Evolutionary conservation across 2,888 invertebrate species (phyloP), one percentile per base, ranked within the genome.

Genomic region (Serripes groenlandicus): DNA sequence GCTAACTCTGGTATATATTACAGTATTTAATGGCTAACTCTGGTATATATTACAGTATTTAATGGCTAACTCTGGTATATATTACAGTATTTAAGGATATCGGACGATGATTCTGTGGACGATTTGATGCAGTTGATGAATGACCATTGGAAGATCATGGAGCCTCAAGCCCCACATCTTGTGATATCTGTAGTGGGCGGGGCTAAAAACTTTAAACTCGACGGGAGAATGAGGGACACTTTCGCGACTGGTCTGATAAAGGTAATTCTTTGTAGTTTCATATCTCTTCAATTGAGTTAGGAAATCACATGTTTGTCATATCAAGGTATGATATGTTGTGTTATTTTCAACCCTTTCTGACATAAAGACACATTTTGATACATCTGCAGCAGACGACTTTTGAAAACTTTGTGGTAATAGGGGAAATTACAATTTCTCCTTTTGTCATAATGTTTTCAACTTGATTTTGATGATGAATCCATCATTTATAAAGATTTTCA

Each of bases 101-200:
- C 91, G 28, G 90, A 92, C 77, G 90, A 92, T 32, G 94, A 94
- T 58, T 85, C 87, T 15, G 90, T 93, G 35, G 92, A 92, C 18
- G 82, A 88, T 9, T 88, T 93, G 32, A 71, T 95, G 49, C 87
- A 92, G 3, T 82, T 95, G 69, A 92, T 95, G 92, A 83, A 85
- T 37, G 88, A 92, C 26, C 91, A 93, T 76, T 95, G 95, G 95
- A 87, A 88, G 49, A 92, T 95, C 79, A 89, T 91, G 90, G 91
- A 94, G 18, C 95, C 95, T 0, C 69, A 90, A 18, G 89, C 90
- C 21, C 94, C 95, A 0, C 92, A 93, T 81, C 92, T 95, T 32
- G 94, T 94, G 73, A 95, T 95, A 73, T 94, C 95, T 3, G 94
- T 95, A 7, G 93, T 94, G 54, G 95, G 95, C 11, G 95, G 95